Conservation (phyloP, 2,113 vertebrate genomes). For the Apodemus sylvaticus region DNA sequence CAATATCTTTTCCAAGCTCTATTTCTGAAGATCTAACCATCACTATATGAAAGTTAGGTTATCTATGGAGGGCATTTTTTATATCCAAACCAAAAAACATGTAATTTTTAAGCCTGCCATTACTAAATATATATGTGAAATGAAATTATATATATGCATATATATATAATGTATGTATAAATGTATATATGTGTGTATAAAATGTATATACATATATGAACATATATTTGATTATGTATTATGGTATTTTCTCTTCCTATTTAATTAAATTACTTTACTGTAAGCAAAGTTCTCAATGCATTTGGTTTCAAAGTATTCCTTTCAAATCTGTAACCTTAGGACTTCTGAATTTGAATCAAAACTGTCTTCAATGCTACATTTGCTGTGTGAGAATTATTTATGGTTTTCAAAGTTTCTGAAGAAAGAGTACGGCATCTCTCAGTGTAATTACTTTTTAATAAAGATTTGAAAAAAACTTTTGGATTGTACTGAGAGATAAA, state of each 20-base stretch:
- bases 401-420: conserved; percentile 47
- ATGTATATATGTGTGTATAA: background rate
- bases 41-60: too few relatives aligned
- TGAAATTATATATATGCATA: background rate
- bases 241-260: background rate
- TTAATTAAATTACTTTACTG: background rate
- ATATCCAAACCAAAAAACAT: too few relatives aligned
- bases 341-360: background rate
- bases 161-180: too few relatives aligned
- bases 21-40: background rate
- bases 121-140: background rate
- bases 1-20: background rate
- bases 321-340: background rate
- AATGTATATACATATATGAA: background rate
- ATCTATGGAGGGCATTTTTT: too few relatives aligned
- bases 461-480: conserved; percentile 60
- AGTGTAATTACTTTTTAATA: conserved; percentile 59
- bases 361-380: background rate
- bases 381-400: conserved; percentile 49
- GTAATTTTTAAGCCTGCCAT: background rate
- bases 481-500: conserved; percentile 28
- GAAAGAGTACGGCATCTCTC: background rate
- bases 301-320: background rate
- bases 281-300: background rate
- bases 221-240: background rate